Percentiles rank a stretch among this genome's conserved stretches.
Conservation (phyloP, 35 echinoderm and acorn worm genomes). For the Apostichopus parvimensis region DNA sequence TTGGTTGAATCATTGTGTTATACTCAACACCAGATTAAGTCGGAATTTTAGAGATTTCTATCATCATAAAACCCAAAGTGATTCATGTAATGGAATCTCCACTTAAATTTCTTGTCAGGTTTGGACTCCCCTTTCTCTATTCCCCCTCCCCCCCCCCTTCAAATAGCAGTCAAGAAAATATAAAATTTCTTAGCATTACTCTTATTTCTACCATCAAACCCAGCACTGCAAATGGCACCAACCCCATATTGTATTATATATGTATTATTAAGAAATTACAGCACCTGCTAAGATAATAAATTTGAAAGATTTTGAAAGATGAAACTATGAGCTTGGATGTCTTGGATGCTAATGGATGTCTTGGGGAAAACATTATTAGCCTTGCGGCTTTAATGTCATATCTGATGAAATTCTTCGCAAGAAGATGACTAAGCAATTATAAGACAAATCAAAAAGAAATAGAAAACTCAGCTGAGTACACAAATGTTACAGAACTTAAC, state of each 20-base stretch:
- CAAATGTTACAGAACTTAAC: background rate
- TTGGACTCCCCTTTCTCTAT: no score
- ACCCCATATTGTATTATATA: no score
- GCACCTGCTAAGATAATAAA: background rate
- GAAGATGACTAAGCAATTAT: background rate
- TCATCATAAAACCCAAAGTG: no score
- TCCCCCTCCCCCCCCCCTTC: no score
- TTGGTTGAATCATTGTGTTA: no score
- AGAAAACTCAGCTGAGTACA: background rate
- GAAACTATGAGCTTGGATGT: background rate
- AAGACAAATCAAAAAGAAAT: background rate
- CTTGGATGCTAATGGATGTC: background rate
- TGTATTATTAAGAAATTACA: background rate
- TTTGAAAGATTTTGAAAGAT: background rate
- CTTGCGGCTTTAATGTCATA: background rate
- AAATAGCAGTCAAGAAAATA: background rate
- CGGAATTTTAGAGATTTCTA: no score
- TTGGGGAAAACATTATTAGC: conserved; percentile 9
- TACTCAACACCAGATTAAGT: no score
- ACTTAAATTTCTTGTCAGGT: no score
- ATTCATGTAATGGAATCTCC: no score
- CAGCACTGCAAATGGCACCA: background rate
- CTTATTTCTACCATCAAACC: background rate
- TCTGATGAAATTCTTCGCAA: background rate
- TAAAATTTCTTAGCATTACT: background rate